Conservation (phyloP, 2,888 invertebrate genomes). For the Gymnocheta viridis region DNA sequence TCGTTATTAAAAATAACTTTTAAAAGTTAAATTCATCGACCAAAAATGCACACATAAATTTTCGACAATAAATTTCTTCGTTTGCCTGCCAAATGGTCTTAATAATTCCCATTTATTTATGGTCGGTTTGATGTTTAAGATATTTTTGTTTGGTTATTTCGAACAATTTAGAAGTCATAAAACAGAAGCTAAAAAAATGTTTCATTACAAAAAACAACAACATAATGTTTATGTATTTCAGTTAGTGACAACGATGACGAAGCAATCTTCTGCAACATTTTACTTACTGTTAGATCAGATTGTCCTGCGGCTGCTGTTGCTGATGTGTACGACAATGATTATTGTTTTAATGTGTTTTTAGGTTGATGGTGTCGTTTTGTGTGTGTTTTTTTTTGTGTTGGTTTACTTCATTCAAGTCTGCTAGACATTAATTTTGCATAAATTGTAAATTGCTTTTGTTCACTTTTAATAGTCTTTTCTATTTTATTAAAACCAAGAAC, state of each 20-base stretch:
- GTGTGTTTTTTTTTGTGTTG: neutral
- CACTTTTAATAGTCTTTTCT: slow-evolving; percentile 23
- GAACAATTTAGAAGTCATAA: slow-evolving; percentile 39
- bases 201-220: neutral
- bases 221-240: slow-evolving; percentile 9
- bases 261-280: neutral
- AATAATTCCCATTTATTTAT: neutral
- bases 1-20: too few relatives aligned
- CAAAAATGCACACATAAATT: neutral
- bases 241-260: neutral
- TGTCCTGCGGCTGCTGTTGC: neutral
- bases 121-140: neutral
- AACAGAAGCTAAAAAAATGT: neutral
- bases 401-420: neutral
- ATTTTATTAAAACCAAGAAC: slow-evolving; percentile 9
- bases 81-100: neutral
- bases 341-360: slow-evolving; percentile 14
- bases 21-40: neutral
- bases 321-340: slow-evolving; percentile 10
- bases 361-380: neutral
- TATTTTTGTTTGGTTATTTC: neutral
- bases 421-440: slow-evolving; percentile 32
- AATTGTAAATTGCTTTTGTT: slow-evolving; percentile 46
- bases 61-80: neutral
- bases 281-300: neutral